These are phyloP conservation scores for Rousettus leschenaultii DNA, from an alignment of 2,113 vertebrate genomes.

Conservation along the genomic window DNA sequence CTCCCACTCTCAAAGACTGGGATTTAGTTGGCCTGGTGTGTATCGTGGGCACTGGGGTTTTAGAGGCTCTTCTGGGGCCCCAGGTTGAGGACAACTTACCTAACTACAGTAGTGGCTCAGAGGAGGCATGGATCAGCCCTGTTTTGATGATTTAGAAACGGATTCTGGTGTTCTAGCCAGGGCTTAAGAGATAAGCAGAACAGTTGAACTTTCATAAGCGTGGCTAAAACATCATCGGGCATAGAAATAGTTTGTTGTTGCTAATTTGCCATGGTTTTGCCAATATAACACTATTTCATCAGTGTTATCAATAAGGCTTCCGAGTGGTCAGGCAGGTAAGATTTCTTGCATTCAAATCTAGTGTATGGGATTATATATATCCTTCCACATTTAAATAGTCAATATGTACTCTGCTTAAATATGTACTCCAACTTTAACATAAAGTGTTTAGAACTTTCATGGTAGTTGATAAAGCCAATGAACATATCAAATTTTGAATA, in stretches of 20 bases:
- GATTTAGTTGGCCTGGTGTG: background rate
- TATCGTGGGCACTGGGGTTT: background rate
- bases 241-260: background rate
- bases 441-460: background rate
- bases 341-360: background rate
- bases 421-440: background rate
- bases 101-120: background rate
- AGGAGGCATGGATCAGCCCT: fast-evolving
- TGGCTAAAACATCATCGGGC: background rate
- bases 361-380: background rate
- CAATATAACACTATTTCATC: background rate
- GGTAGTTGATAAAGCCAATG: background rate
- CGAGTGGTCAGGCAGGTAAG: background rate
- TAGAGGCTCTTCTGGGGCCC: background rate
- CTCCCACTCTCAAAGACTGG: background rate
- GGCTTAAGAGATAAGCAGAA: background rate
- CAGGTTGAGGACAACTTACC: background rate
- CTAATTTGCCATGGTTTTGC: background rate
- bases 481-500: background rate
- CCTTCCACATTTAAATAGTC: background rate
- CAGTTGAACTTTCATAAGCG: background rate
- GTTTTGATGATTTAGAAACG: background rate
- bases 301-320: background rate
- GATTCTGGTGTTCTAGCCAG: background rate
- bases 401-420: background rate